Conservation (phyloP, 2,888 invertebrate species). For the Chloroclystis v-ata region DNA sequence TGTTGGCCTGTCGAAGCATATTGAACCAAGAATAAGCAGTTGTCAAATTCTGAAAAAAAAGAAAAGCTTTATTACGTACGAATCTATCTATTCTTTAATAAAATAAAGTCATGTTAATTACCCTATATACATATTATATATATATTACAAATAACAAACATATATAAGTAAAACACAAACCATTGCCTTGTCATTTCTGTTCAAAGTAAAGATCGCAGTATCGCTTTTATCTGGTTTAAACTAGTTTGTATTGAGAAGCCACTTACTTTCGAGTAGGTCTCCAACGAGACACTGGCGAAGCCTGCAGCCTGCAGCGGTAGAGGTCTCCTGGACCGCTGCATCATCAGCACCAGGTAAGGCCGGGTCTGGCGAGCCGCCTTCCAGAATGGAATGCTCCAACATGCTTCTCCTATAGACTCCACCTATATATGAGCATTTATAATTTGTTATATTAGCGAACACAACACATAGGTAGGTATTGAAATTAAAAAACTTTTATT, state of each 20-base stretch:
- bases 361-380: neutral
- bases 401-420: neutral
- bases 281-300: slow-evolving; percentile 1
- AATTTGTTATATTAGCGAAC: neutral
- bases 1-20: slow-evolving; percentile 11
- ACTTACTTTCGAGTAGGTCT: slow-evolving; percentile 3
- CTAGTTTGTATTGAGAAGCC: neutral
- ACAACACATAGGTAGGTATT: too few species aligned
- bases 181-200: too few species aligned
- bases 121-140: too few species aligned
- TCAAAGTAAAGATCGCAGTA: too few species aligned
- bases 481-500: too few species aligned
- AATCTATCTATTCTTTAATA: too few species aligned
- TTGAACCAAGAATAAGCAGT: slow-evolving; percentile 6
- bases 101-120: too few species aligned
- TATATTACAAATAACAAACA: too few species aligned
- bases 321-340: neutral
- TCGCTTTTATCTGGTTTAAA: neutral
- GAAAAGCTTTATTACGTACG: neutral
- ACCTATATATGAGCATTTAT: neutral
- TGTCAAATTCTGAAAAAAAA: slow-evolving; percentile 3
- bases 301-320: neutral
- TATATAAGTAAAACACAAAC: too few species aligned
- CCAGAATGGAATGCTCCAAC: neutral
- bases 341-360: neutral